A percentile compares a stretch with the other conserved stretches of the same genome.
Conservation (phyloP, 2,797 vertebrate genomes). For the Acrossocheilus wenchowensis region DNA sequence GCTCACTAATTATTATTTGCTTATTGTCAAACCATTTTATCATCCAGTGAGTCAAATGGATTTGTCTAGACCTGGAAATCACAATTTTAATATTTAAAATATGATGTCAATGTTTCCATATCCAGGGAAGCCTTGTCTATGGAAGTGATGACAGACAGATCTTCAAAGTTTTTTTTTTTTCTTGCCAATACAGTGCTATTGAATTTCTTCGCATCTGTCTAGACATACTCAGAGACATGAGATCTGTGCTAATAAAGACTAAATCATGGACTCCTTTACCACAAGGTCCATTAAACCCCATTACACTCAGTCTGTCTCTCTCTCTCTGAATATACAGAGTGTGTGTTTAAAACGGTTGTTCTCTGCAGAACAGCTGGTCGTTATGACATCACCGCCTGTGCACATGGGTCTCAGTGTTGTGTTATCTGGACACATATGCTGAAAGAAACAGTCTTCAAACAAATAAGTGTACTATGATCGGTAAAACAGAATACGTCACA, state of each 20-base stretch:
- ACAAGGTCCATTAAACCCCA: conserved; percentile 38
- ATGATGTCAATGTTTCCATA: background rate
- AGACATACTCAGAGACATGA: conserved; percentile 40
- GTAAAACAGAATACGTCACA: background rate
- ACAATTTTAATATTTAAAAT: background rate
- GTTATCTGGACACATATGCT: background rate
- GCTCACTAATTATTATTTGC: background rate
- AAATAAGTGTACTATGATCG: background rate
- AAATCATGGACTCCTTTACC: conserved; percentile 36
- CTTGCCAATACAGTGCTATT: conserved; percentile 4
- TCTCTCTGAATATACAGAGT: background rate
- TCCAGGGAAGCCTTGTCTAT: background rate
- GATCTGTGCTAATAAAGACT: conserved; percentile 32
- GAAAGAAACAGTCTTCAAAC: background rate
- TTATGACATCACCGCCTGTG: conserved; percentile 29
- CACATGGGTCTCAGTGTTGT: background rate
- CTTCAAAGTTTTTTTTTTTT: background rate
- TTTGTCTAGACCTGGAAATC: background rate
- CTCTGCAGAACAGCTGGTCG: conserved; percentile 12
- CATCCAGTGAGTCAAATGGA: background rate
- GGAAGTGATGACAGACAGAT: background rate
- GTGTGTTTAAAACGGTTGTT: conserved; percentile 18
- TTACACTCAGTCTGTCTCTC: background rate
- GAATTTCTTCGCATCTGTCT: conserved; percentile 35
- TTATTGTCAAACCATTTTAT: background rate